These are phyloP conservation scores for Syngnathoides biaculeatus DNA, from an alignment of 2,113 vertebrate species.

Conservation along the genomic window DNA sequence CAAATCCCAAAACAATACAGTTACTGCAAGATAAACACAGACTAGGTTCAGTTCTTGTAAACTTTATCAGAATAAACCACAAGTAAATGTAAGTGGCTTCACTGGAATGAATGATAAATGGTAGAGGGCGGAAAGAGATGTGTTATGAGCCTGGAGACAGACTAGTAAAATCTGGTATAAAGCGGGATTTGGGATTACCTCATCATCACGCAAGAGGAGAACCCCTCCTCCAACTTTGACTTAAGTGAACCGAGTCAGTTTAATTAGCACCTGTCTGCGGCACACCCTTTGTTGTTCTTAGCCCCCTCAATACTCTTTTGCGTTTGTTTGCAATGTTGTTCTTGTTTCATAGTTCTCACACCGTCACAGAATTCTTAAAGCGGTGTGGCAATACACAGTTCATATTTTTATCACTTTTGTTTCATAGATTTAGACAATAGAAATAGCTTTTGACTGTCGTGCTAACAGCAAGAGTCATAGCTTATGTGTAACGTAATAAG, in stretches of 20 bases:
- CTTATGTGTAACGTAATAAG: slow-evolving; percentile 32
- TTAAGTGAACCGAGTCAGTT: slow-evolving; percentile 45
- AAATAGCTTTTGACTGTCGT: background rate
- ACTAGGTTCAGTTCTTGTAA: background rate
- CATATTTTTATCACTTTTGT: background rate
- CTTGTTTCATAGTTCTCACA: slow-evolving; percentile 25
- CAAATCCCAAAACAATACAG: background rate
- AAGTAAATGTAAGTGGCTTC: background rate
- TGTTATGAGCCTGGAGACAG: slow-evolving; percentile 34
- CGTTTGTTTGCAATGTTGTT: slow-evolving; percentile 36
- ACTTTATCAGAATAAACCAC: background rate
- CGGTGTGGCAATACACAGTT: background rate
- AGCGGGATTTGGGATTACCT: slow-evolving; percentile 59
- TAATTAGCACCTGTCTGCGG: slow-evolving; percentile 59
- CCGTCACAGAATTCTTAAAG: slow-evolving; percentile 17
- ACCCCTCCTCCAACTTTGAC: slow-evolving; percentile 39
- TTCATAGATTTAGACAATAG: background rate
- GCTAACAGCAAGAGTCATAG: background rate
- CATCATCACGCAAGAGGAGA: slow-evolving; percentile 44
- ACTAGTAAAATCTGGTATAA: slow-evolving; percentile 36
- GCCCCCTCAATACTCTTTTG: slow-evolving; percentile 22
- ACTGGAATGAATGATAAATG: background rate
- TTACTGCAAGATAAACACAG: background rate
- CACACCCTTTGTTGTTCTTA: slow-evolving; percentile 42
- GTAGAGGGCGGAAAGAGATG: slow-evolving; percentile 1